Evolutionary conservation across 2,113 vertebrate species (phyloP).

Genomic region (Hipposideros armiger): DNA sequence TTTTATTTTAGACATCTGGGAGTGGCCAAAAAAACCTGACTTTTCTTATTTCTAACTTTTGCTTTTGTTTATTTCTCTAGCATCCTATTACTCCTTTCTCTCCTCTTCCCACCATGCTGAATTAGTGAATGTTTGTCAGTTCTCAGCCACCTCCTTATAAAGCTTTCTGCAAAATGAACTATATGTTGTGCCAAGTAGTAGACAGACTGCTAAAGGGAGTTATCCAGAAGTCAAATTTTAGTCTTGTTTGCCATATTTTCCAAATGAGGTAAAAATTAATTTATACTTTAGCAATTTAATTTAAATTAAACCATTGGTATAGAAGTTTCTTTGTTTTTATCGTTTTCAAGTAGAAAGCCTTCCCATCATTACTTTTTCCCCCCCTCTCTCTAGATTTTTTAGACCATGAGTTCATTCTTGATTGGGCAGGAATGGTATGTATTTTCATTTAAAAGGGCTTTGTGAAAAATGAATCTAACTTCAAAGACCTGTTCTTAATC

Average conservation of each 20-base stretch:
- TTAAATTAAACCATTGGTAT: neutral
- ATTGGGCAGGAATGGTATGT: neutral
- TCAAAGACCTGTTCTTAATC: slow-evolving; percentile 51
- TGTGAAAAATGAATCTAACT: slow-evolving; percentile 54
- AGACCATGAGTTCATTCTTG: neutral
- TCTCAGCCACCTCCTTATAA: neutral
- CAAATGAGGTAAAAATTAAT: slow-evolving; percentile 22
- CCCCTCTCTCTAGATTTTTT: slow-evolving; percentile 32
- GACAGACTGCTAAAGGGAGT: neutral
- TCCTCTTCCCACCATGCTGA: neutral
- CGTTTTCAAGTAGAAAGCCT: neutral
- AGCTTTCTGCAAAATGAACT: neutral
- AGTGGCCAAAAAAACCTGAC: neutral
- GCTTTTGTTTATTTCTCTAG: slow-evolving; percentile 52
- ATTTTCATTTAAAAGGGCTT: slow-evolving; percentile 12
- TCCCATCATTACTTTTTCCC: neutral
- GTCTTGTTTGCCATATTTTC: neutral
- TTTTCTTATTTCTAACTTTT: slow-evolving; percentile 43
- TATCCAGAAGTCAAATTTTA: neutral
- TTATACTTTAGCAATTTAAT: slow-evolving; percentile 8
- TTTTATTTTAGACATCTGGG: slow-evolving; percentile 46
- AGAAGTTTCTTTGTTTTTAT: neutral
- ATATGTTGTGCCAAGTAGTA: neutral
- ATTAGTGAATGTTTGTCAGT: neutral
- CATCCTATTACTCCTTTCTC: neutral